Base-by-base conservation (phyloP, 2,113 vertebrate species). In the Megaceryle maxima region DNA sequence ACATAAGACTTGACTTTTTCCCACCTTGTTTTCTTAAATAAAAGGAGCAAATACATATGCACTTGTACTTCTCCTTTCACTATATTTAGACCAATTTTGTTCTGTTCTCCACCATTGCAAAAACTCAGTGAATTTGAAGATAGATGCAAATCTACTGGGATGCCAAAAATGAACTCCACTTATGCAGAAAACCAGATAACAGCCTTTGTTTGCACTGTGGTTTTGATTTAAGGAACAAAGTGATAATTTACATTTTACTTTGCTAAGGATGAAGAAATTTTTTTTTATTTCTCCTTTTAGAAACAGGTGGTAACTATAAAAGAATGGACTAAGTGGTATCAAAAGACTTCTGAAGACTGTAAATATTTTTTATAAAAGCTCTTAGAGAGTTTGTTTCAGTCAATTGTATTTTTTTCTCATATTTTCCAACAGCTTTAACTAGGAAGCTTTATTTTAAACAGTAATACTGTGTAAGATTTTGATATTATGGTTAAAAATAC, bases 41-140 rank as follows among this genome's bases (percentile, higher is more conserved):
- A 70, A 67, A 66, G 6, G 4, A 62, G 44, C 16, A 51, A 84
- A 72, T 59, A 56, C 13, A 14, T 11, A 20, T 11, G 31, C 10
- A 4, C 25, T 81, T 63, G 2, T 73, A 33, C 12, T 80, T 55
- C 11, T 41, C 6, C 31, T 76, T 77, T 62, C 31, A 5, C 21
- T 60, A 11, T 9, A 31, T 21, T 25, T 66, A 31, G 7, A 48
- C 2, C 3, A 64, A 10, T 56, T 78, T 87, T 33, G 1, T 35
- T 82, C 17, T 35, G 15, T 5, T 3, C 3, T 11, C 16, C 1
- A 37, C 6, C 0, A 6, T 15, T 53, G 13, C 10, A 72, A 57
- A 79, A 76, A 39, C 15, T 88, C 56, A 80, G 10, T 51, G 74
- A 59, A 48, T 68, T 33, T 64, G 31, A 85, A 20, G 26, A 63